Evolutionary conservation across 92 coral and sea anemone genomes (phyloP), one percentile per base, ranked within the genome.

Genomic region (Bergia puertoricense): DNA sequence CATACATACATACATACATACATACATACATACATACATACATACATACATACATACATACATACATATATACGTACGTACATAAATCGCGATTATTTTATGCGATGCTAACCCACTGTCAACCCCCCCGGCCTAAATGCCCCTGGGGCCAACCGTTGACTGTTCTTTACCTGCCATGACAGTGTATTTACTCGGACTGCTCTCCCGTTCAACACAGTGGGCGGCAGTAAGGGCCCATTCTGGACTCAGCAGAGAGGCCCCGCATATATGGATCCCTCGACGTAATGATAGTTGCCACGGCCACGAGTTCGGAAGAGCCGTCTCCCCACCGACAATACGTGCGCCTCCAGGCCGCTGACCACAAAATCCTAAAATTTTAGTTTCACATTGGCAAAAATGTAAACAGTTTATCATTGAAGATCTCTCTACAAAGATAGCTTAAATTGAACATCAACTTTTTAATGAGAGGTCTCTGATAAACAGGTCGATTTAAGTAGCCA

Each of bases 241-340:
- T 1, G 87, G 87, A 37, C 79, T 84, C 65, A 71, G 78, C 67
- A 84, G 66, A 71, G 87, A 84, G 74, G 87, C 87, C 79, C 87
- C 87, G 40, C 87, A 84, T 8, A 84, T 73, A 30, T 84, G 79
- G 62, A 71, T 84, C 67, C 78, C 86, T 43, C 86, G 77, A 83
- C 86, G 86, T 48, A 83, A 30, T n/a, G 86, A 83, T 44, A 83
- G 65, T 83, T 83, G 86, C 86, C 86, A 83, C 43, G 86, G 86
- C 86, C 86, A 83, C 65, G 86, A 83, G 76, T 83, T 44, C 22
- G 86, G 86, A 83, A 83, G 65, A 45, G 86, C 77, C 18, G 86
- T 83, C 40, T 68, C 13, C 45, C 86, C 86, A n/a, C 86, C 86
- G 37, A 83, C 86, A 22, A 83, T 83, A 44, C 86, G 86, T 30